Percentiles rank a stretch among this genome's conserved stretches.
Conservation (phyloP, 1,140 invertebrate genomes). For the Drosophila asahinai region DNA sequence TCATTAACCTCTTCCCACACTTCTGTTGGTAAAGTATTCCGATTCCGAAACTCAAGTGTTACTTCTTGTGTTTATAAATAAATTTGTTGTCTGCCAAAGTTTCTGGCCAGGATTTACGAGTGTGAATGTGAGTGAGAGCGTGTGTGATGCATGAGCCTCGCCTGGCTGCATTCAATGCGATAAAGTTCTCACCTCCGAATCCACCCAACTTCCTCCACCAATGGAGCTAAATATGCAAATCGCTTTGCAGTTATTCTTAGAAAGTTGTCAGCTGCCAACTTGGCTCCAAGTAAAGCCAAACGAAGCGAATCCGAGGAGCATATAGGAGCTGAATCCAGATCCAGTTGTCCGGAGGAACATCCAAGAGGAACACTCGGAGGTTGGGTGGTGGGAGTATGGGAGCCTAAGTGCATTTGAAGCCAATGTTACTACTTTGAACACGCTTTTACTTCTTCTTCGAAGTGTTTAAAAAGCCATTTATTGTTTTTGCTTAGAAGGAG, state of each 20-base stretch:
- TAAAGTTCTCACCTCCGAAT: slow-evolving; percentile 57
- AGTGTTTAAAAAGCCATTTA: slow-evolving; percentile 83
- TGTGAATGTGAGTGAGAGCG: slow-evolving; percentile 10
- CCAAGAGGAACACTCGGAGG: slow-evolving; percentile 34
- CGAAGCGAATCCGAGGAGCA: slow-evolving; percentile 57
- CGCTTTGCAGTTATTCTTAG: slow-evolving; percentile 81
- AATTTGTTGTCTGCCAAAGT: slow-evolving; percentile 78
- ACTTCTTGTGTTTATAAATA: slow-evolving; percentile 70
- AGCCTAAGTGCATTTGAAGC: slow-evolving; percentile 41
- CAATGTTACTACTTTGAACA: slow-evolving; percentile 38
- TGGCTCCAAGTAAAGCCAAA: slow-evolving; percentile 36
- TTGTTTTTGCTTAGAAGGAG: slow-evolving; percentile 53
- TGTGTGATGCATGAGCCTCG: slow-evolving; percentile 49
- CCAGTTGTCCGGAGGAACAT: slow-evolving; percentile 1
- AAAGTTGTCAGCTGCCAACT: slow-evolving; percentile 76
- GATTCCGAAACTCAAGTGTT: slow-evolving; percentile 53
- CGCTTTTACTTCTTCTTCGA: slow-evolving; percentile 54
- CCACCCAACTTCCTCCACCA: not conserved
- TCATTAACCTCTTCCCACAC: slow-evolving; percentile 1
- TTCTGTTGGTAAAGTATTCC: not conserved
- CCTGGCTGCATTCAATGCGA: slow-evolving; percentile 65
- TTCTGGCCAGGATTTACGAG: slow-evolving; percentile 65
- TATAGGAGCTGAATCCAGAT: slow-evolving; percentile 18
- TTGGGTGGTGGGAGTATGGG: slow-evolving; percentile 16
- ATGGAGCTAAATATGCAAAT: slow-evolving; percentile 76